A percentile compares a stretch with the other conserved stretches of the same genome.
These are phyloP conservation scores for Chamaea fasciata DNA, from an alignment of 2,113 vertebrate genomes.

Conservation along the genomic window DNA sequence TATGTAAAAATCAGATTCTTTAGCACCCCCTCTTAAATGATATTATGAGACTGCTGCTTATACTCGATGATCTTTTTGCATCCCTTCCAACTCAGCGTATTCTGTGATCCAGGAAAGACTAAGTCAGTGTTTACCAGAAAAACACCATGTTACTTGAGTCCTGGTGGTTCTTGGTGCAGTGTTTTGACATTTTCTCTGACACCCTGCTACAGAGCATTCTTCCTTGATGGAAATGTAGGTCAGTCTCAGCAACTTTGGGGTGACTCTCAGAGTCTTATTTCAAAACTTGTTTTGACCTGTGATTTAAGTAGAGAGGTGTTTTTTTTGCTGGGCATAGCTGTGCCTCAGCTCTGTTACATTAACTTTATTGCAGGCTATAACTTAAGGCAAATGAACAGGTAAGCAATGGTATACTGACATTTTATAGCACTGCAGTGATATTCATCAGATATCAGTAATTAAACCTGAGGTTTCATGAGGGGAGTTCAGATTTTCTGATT, in stretches of 20 bases:
- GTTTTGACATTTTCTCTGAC: background rate
- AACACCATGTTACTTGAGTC: background rate
- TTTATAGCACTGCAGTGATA: background rate
- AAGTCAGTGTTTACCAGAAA: background rate
- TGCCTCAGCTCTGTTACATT: background rate
- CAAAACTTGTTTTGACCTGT: background rate
- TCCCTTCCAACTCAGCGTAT: background rate
- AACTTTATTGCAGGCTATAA: background rate
- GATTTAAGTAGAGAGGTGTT: background rate
- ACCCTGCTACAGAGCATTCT: background rate
- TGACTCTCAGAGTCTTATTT: background rate
- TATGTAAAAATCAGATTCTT: background rate
- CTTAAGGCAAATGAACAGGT: background rate
- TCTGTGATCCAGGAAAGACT: background rate
- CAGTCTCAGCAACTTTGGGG: background rate
- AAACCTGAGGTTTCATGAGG: background rate
- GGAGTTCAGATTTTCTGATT: background rate
- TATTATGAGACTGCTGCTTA: background rate
- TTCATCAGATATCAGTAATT: background rate
- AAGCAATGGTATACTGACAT: background rate
- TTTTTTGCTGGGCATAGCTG: background rate
- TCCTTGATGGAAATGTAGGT: background rate
- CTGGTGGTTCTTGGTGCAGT: background rate
- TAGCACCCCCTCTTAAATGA: background rate
- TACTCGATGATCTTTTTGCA: fast-evolving